Base-by-base conservation (phyloP, 1,140 invertebrate genomes). In the Cherax destructor region DNA sequence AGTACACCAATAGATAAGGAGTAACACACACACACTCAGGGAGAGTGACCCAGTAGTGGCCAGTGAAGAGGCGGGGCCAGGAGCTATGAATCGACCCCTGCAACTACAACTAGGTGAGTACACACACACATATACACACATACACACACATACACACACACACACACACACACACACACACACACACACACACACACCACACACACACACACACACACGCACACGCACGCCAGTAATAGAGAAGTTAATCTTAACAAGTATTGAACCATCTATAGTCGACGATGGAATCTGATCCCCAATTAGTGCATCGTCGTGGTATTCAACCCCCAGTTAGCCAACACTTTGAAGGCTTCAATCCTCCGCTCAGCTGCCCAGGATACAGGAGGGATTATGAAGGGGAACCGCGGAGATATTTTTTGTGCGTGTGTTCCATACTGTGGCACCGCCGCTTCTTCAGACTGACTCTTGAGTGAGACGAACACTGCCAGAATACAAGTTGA, bases 251-350 rank as follows among this genome's bases (percentile, higher is more conserved):
- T 89, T 89, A 89, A 89, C 88, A 61, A 89, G 88, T 89, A 89
- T 89, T 89, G 88, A 89, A 83, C 65, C 72, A 78, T 56, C 81
- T 83, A 83, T 83, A 84, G 80, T 83, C 69, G 88, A 69, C 88
- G 88, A 89, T 89, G 88, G 88, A 89, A 89, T 89, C 88, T 80
- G 80, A 89, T 89, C 80, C 78, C 88, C 88, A 89, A 89, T 89
- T 89, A 89, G 88, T 77, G 88, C 47, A 74, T 89, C 80, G 88
- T 69, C 72, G 79, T 49, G 80, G 88, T 89, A 83, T 89, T 89
- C 88, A 89, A 89, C 88, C 88, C 69, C 61, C 88, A 89, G 88
- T 89, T 89, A 89, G 88, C 78, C 88, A 83, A 89, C 88, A 89
- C 88, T 89, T 89, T 84, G 80, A 89, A 50, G 88, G 88, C 59